Percentiles rank a stretch among this genome's conserved stretches.
These are phyloP conservation scores for Odontothrips loti DNA, from an alignment of 2,888 invertebrate genomes.

Conservation along the genomic window DNA sequence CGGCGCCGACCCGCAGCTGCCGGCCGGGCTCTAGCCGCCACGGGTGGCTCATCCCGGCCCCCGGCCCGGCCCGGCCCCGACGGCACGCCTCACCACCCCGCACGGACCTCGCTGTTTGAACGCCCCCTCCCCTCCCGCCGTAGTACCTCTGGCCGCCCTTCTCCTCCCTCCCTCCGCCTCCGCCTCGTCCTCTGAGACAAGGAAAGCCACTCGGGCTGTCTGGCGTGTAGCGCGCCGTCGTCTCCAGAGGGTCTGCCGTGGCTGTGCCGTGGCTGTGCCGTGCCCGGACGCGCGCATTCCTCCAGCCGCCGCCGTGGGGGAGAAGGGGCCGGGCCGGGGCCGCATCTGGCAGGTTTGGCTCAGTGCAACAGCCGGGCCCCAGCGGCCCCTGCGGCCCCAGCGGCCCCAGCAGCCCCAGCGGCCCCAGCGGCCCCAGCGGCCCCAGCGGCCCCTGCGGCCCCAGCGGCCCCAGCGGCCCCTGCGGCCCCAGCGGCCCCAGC, in stretches of 20 bases:
- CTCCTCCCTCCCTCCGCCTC: constrained; percentile 31
- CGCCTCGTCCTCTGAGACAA: constrained; percentile 2
- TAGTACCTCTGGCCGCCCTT: constrained; percentile 21
- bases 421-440: neutral
- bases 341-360: constrained; percentile 21
- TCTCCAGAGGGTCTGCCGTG: neutral
- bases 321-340: neutral
- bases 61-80: too few relatives aligned
- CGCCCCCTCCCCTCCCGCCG: constrained; percentile 20
- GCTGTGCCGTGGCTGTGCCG: neutral
- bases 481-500: too few relatives aligned
- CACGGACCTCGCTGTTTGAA: too few relatives aligned
- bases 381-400: neutral
- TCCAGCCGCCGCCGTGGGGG: neutral
- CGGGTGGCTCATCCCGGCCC: too few relatives aligned
- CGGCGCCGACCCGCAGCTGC: too few relatives aligned
- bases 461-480: neutral
- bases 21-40: neutral
- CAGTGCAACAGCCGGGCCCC: neutral
- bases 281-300: neutral
- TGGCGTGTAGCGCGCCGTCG: neutral
- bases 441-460: neutral
- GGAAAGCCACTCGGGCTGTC: constrained; percentile 18
- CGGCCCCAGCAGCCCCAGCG: neutral
- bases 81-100: too few relatives aligned